phyloP scores from a whole-genome alignment of 1,140 invertebrate species.

The Brachionus asplanchnoidis region DNA sequence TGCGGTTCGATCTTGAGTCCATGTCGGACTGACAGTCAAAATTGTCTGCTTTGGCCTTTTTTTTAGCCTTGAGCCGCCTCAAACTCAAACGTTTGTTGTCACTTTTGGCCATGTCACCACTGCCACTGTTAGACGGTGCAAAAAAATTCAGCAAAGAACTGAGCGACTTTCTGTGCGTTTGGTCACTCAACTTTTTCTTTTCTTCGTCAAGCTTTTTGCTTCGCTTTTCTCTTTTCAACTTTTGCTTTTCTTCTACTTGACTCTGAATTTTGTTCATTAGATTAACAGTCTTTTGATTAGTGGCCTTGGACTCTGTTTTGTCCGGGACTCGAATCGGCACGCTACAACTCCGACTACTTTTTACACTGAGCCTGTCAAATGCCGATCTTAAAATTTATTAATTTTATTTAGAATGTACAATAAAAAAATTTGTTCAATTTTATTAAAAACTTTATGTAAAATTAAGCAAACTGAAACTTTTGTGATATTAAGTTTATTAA shows the following conservation, averaged over 20 bases:
- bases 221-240: neutral
- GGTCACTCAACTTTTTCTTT: neutral
- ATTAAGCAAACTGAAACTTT: too few species aligned
- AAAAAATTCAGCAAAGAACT: conserved; percentile 6
- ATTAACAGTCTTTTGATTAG: conserved; percentile 30
- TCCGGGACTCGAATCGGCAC: neutral
- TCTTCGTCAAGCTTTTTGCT: conserved; percentile 17
- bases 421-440: neutral
- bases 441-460: too few species aligned
- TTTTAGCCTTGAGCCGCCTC: conserved; percentile 12
- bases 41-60: conserved; percentile 18
- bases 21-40: neutral
- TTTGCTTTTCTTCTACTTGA: conserved; percentile 31
- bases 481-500: too few species aligned
- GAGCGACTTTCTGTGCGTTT: neutral
- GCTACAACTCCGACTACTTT: neutral
- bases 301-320: neutral
- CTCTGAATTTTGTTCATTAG: conserved; percentile 23
- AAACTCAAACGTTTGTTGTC: conserved; percentile 23
- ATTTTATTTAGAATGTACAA: neutral
- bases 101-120: neutral
- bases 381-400: neutral
- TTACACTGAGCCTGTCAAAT: conserved; percentile 10
- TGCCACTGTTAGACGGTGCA: neutral
- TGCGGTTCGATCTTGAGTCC: neutral